Conservation (phyloP, 1,140 invertebrate genomes). For the Drosophila dunni region DNA sequence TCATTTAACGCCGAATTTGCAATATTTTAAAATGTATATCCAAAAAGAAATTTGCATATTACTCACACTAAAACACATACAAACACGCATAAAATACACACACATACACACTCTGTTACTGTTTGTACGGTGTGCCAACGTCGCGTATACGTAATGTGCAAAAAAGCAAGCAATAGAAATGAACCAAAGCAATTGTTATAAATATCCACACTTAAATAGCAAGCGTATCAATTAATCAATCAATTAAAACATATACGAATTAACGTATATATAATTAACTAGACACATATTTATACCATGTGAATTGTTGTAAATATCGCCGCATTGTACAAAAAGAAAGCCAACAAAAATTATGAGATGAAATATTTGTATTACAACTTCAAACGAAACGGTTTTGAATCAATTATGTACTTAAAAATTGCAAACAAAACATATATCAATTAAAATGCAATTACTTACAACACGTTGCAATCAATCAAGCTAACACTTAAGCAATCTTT, state of each 20-base stretch:
- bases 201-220: conserved; percentile 57
- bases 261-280: conserved; percentile 16
- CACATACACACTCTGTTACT: neutral
- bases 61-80: conserved; percentile 12
- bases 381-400: conserved; percentile 30
- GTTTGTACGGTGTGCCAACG: conserved; percentile 26
- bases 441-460: conserved; percentile 37
- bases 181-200: conserved; percentile 56
- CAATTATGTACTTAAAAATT: conserved; percentile 63
- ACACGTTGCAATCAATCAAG: conserved; percentile 44
- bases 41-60: conserved; percentile 42
- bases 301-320: conserved; percentile 46
- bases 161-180: conserved; percentile 44
- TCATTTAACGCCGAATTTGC: conserved; percentile 34
- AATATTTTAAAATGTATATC: conserved; percentile 34
- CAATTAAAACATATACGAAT: conserved; percentile 27
- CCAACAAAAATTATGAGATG: conserved; percentile 11
- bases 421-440: conserved; percentile 26
- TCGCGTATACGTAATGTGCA: conserved; percentile 47
- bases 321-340: conserved; percentile 62
- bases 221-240: conserved; percentile 61
- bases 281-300: conserved; percentile 16
- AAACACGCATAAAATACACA: conserved; percentile 5
- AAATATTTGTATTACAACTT: conserved; percentile 43
- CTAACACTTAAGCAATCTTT: conserved; percentile 59